Conservation (phyloP, 2,797 vertebrate species). For the Falco biarmicus region DNA sequence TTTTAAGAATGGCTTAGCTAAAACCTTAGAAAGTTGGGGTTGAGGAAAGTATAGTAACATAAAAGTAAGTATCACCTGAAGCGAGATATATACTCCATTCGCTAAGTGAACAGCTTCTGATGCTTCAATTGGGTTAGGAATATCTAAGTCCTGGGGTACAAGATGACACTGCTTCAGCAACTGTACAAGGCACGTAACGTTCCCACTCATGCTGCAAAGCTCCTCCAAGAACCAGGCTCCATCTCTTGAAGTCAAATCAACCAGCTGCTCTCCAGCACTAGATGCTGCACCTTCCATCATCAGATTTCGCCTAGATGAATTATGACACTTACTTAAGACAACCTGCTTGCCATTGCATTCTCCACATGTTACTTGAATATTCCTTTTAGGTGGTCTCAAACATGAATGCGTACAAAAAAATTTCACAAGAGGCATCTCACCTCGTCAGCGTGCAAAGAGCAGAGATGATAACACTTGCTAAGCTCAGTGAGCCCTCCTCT, state of each 20-base stretch:
- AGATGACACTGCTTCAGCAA: slow-evolving; percentile 92
- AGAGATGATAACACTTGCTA: slow-evolving; percentile 92
- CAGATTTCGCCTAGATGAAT: slow-evolving; percentile 85
- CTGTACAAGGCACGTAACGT: slow-evolving; percentile 89
- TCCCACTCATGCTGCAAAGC: slow-evolving; percentile 96
- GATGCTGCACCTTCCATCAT: slow-evolving; percentile 97
- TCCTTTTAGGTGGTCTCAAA: accelerated
- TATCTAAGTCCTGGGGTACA: slow-evolving; percentile 91
- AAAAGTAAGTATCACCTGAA: slow-evolving; percentile 83
- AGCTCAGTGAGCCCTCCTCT: slow-evolving; percentile 90
- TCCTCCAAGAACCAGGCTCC: slow-evolving; percentile 98
- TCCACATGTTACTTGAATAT: accelerated
- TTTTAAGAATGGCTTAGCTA: background rate
- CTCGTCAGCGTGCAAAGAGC: slow-evolving; percentile 94
- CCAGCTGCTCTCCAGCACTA: slow-evolving; percentile 93
- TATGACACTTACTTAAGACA: background rate
- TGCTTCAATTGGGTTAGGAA: slow-evolving; percentile 87
- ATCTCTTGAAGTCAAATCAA: slow-evolving; percentile 93
- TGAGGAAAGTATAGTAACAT: background rate
- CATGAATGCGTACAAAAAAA: accelerated
- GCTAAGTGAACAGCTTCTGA: slow-evolving; percentile 91
- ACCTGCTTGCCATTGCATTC: background rate
- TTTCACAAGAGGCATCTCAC: slow-evolving; percentile 62
- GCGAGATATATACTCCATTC: slow-evolving; percentile 93
- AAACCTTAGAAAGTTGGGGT: background rate